Conservation (phyloP, 2,113 vertebrate species). For the Notiomystis cincta region DNA sequence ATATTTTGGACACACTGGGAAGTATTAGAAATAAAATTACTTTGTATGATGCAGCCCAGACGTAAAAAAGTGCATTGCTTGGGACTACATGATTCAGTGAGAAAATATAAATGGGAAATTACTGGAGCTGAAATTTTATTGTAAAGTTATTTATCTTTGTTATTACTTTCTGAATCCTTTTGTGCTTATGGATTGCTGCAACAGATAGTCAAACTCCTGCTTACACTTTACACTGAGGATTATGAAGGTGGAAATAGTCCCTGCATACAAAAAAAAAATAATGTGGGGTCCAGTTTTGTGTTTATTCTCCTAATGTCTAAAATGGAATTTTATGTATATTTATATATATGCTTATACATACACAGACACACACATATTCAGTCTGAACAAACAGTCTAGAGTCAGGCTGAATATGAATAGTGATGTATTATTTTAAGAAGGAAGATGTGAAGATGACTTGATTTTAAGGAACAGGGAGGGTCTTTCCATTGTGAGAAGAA, state of each 20-base stretch:
- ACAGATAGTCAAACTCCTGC: slow-evolving; percentile 30
- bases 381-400: not conserved
- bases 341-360: not conserved
- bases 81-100: slow-evolving; percentile 61
- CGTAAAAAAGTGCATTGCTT: not conserved
- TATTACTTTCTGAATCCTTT: slow-evolving; percentile 68
- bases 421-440: not conserved
- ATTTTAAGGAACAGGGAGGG: not conserved
- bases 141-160: slow-evolving; percentile 74
- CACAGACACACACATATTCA: not conserved
- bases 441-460: not conserved
- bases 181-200: slow-evolving; percentile 36
- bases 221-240: slow-evolving; percentile 51
- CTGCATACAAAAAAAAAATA: not conserved
- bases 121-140: slow-evolving; percentile 75
- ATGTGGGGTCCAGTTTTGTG: not conserved
- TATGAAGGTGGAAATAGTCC: not conserved
- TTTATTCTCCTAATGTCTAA: not conserved
- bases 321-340: not conserved
- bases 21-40: slow-evolving; percentile 50
- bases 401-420: not conserved
- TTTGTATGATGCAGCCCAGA: slow-evolving; percentile 32
- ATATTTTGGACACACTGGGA: slow-evolving; percentile 14
- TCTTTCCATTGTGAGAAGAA: not conserved
- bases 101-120: slow-evolving; percentile 77